These are phyloP conservation scores for Oryctes rhinoceros DNA, from an alignment of 1,140 invertebrate genomes.

Conservation along the genomic window DNA sequence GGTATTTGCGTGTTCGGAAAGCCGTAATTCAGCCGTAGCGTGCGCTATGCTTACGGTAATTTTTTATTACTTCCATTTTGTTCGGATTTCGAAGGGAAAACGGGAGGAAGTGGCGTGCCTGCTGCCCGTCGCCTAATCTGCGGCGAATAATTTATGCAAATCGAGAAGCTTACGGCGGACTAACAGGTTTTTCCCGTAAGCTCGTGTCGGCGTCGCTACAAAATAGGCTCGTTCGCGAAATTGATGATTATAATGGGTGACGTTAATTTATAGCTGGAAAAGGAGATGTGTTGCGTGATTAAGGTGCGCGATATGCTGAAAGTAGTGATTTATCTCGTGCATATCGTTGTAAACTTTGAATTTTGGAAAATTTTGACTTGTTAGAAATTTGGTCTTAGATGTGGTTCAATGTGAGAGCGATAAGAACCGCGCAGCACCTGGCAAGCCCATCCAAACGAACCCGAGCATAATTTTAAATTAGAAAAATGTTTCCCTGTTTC, in stretches of 20 bases:
- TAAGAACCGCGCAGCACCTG: too few relatives aligned
- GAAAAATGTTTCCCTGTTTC: too few relatives aligned
- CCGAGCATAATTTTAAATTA: too few relatives aligned
- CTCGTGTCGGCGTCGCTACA: neutral
- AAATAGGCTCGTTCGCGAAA: neutral
- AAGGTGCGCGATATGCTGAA: too few relatives aligned
- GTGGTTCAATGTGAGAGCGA: too few relatives aligned
- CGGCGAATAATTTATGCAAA: neutral
- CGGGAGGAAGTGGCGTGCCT: neutral
- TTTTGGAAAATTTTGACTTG: too few relatives aligned
- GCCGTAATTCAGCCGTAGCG: neutral
- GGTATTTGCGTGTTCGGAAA: neutral
- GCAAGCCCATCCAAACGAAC: too few relatives aligned
- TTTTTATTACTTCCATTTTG: neutral
- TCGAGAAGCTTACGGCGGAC: neutral
- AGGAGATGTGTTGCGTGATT: neutral
- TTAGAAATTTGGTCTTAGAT: too few relatives aligned
- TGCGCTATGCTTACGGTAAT: neutral
- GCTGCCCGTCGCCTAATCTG: neutral
- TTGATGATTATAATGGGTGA: neutral
- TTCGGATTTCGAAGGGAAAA: neutral
- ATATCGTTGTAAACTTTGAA: too few relatives aligned
- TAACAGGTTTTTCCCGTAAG: constrained; percentile 3
- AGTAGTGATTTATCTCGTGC: too few relatives aligned
- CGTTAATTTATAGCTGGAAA: neutral